Evolutionary conservation across 2,113 vertebrate genomes (phyloP).

Genomic region (Sander lucioperca): DNA sequence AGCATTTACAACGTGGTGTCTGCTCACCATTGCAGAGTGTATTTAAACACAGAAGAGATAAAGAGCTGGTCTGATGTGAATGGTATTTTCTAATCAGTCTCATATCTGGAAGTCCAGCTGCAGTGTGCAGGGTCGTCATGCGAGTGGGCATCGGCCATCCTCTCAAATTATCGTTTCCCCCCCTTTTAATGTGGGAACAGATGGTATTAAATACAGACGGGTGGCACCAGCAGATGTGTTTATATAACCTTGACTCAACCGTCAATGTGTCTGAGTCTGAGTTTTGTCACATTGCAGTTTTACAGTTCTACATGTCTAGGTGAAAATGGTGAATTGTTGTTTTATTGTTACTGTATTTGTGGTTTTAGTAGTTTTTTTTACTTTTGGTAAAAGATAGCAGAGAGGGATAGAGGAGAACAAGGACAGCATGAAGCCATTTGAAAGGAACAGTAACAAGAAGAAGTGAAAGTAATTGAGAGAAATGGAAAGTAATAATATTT

Average conservation of each 20-base stretch:
- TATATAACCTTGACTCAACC: neutral
- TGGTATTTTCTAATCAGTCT: conserved; percentile 8
- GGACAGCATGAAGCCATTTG: neutral
- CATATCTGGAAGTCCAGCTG: conserved; percentile 48
- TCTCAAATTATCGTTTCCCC: conserved; percentile 1
- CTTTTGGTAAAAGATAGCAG: neutral
- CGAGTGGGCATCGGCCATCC: neutral
- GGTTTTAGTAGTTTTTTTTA: neutral
- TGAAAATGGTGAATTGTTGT: neutral
- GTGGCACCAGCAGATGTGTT: conserved; percentile 18
- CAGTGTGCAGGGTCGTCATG: conserved; percentile 7
- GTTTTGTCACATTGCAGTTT: neutral
- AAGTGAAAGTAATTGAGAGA: conserved; percentile 17
- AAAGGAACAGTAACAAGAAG: conserved; percentile 6
- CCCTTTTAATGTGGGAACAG: neutral
- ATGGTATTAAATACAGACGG: neutral
- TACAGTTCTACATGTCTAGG: neutral
- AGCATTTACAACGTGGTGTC: conserved; percentile 23
- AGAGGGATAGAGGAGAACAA: neutral
- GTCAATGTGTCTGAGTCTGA: neutral
- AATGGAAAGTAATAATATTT: conserved; percentile 15
- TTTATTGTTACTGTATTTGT: neutral
- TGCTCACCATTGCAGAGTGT: neutral
- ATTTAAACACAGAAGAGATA: conserved; percentile 35
- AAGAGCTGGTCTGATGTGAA: conserved; percentile 28